Percentiles rank a stretch among this genome's conserved stretches.
Evolutionary conservation across 2,888 invertebrate genomes (phyloP).

Genomic region (Scaptomyza caliginosa): DNA sequence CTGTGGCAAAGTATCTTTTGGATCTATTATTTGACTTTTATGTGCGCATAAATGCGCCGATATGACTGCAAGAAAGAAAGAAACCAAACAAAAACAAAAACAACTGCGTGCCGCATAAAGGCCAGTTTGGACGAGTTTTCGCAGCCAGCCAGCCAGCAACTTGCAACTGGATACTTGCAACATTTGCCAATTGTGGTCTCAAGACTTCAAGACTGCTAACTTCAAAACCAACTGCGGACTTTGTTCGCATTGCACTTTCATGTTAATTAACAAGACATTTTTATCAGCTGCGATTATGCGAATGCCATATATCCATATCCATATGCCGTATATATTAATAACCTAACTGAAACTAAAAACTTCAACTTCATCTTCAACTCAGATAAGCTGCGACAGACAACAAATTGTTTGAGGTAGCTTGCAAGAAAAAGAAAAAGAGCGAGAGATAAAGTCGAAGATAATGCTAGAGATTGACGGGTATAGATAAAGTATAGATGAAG

Average conservation of each 20-base stretch:
- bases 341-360: background rate
- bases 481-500: background rate
- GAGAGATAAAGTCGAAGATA: background rate
- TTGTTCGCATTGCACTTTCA: slow-evolving; percentile 65
- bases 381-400: slow-evolving; percentile 64
- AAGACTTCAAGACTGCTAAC: too few species aligned
- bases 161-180: slow-evolving; percentile 11
- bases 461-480: background rate
- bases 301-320: slow-evolving; percentile 40
- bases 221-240: slow-evolving; percentile 3
- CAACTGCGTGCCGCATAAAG: slow-evolving; percentile 38
- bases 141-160: slow-evolving; percentile 37
- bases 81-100: background rate
- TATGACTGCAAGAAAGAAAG: slow-evolving; percentile 70
- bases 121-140: slow-evolving; percentile 22
- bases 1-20: slow-evolving; percentile 74
- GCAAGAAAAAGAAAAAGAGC: background rate
- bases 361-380: too few species aligned
- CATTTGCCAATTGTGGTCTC: slow-evolving; percentile 12
- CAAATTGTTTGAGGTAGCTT: slow-evolving; percentile 53
- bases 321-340: slow-evolving; percentile 3
- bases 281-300: slow-evolving; percentile 69
- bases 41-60: slow-evolving; percentile 80
- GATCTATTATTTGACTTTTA: slow-evolving; percentile 81
- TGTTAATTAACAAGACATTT: slow-evolving; percentile 74